These are phyloP conservation scores for Puntigrus tetrazona DNA, from an alignment of 2,113 vertebrate genomes.

Conservation along the genomic window DNA sequence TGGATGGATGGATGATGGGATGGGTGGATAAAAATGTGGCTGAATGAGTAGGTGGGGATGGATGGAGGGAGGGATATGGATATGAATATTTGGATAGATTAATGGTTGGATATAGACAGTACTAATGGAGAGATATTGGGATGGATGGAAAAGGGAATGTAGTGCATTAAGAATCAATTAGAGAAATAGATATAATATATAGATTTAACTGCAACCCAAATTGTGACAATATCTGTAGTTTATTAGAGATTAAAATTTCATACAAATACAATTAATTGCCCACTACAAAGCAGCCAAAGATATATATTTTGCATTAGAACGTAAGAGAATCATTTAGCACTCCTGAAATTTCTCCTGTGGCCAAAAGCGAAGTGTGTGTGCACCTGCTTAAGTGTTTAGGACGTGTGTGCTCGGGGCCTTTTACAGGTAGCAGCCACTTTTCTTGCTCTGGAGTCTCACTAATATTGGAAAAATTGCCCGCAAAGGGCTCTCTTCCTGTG, in stretches of 20 bases:
- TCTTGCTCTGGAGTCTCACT: conserved; percentile 63
- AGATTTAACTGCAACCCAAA: background rate
- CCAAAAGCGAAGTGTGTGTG: background rate
- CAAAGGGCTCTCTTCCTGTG: conserved; percentile 52
- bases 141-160: background rate
- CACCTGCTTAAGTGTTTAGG: background rate
- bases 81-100: too few relatives aligned
- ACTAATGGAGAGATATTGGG: too few relatives aligned
- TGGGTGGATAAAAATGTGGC: too few relatives aligned
- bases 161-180: too few relatives aligned
- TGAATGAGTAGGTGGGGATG: too few relatives aligned
- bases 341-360: background rate
- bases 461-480: conserved; percentile 65
- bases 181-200: too few relatives aligned
- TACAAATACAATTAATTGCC: background rate
- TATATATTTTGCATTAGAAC: too few relatives aligned
- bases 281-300: background rate
- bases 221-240: background rate
- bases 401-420: background rate
- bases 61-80: too few relatives aligned
- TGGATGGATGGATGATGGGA: too few relatives aligned
- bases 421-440: conserved; percentile 38
- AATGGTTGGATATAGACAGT: too few relatives aligned
- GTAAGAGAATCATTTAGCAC: background rate
- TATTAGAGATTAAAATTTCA: background rate